phyloP scores from a whole-genome alignment of 2,113 vertebrate species.

The Pionites leucogaster region DNA sequence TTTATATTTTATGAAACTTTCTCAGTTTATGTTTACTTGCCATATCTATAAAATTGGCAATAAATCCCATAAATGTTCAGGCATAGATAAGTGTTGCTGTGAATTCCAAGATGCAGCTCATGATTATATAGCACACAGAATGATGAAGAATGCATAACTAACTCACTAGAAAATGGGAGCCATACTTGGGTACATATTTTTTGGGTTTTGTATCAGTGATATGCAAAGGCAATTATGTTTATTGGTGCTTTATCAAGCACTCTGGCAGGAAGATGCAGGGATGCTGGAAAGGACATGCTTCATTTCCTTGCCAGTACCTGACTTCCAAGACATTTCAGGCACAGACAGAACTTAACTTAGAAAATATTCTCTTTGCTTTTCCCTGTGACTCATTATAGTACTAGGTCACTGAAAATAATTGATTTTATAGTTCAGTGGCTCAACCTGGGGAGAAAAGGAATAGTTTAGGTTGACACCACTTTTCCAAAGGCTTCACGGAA shows the following conservation, averaged over 20 bases:
- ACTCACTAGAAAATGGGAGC: not conserved
- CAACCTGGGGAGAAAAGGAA: not conserved
- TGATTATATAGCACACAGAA: not conserved
- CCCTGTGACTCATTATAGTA: not conserved
- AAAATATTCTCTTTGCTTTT: not conserved
- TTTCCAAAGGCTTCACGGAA: not conserved
- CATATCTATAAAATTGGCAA: conserved; percentile 27
- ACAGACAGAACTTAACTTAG: not conserved
- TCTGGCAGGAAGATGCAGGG: not conserved
- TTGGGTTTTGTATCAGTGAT: not conserved
- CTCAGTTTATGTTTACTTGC: conserved; percentile 34
- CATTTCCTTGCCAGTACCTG: not conserved
- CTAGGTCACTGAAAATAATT: not conserved
- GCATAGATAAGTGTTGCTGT: not conserved
- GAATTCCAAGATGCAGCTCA: conserved; percentile 9
- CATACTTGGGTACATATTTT: not conserved
- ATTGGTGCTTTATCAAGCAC: conserved; percentile 46
- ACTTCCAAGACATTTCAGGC: not conserved
- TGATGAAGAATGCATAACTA: not conserved
- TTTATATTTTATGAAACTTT: conserved; percentile 24
- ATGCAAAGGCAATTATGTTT: conserved; percentile 45
- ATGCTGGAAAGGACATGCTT: not conserved
- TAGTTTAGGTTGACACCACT: not conserved
- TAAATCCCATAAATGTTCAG: conserved; percentile 41
- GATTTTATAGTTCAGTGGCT: not conserved